Base-by-base conservation (phyloP, 2,113 vertebrate species). In the Dolichallabes microphthalmus region DNA sequence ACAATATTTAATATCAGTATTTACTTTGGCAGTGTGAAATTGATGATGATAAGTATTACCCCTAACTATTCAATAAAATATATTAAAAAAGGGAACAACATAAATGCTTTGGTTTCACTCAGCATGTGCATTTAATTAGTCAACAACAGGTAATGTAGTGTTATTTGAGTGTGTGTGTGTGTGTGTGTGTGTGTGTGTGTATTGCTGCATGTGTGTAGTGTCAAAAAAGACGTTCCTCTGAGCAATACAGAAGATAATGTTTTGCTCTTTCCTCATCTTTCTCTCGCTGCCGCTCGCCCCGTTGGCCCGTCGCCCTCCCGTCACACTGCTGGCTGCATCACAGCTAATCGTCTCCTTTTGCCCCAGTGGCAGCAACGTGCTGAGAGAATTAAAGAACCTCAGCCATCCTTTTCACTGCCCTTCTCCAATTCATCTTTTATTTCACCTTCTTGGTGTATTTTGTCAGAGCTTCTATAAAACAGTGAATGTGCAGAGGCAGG, bases 331-430 rank as follows among this genome's bases (percentile, higher is more conserved):
- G 75, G 53, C 86, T 87, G 77, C 82, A 87, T 87, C 86, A 60
- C 76, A 84, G 75, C 82, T 87, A 87, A 87, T 87, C 76, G 82
- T 87, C 82, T 87, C 71, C 52, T 69, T 52, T 87, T 79, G 64
- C 81, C 86, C 86, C 86, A 30, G 45, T 27, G 57, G 66, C 66
- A 61, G 82, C 50, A 69, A 87, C 58, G 86, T 87, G 86, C 86
- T 30, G 66, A 74, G 86, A 87, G 86, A 84, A 83, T 87, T 80
- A 84, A 87, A 87, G 69, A 64, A 80, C 68, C 66, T 55, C 35
- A 60, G 77, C 50, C 60, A 76, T 5, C 58, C 52, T 82, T 77
- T 61, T 64, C 35, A 2, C 30, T 73, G 66, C 73, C 78, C 79
- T 77, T 71, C 71, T 82, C 45, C 30, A 58, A 71, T 71, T 60